phyloP scores from a whole-genome alignment of 2,797 vertebrate species.

The Macropodus opercularis region DNA sequence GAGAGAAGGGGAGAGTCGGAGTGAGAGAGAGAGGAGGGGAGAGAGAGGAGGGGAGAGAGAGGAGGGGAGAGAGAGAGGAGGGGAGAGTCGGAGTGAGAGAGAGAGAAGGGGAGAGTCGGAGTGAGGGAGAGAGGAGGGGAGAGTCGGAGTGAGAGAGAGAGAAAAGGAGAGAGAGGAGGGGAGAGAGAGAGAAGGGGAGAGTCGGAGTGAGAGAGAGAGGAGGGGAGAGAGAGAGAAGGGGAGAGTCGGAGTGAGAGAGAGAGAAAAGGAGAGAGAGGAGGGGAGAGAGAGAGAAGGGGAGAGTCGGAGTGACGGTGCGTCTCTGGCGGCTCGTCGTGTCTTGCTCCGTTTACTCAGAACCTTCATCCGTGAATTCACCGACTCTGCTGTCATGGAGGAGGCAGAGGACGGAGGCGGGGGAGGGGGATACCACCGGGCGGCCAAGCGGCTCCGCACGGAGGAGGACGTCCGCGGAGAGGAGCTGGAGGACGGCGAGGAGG shows the following conservation, averaged over 20 bases:
- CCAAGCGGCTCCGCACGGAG: constrained; percentile 50
- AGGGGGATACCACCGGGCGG: constrained; percentile 32
- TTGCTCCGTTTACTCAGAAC: constrained; percentile 2
- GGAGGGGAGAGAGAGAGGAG: too few species aligned
- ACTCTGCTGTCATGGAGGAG: constrained; percentile 63
- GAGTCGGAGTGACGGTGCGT: too few species aligned
- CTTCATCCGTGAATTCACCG: constrained; percentile 4
- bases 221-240: too few species aligned
- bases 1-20: constrained; percentile 4
- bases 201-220: constrained; percentile 33
- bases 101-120: too few species aligned
- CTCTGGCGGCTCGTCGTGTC: constrained; percentile 3
- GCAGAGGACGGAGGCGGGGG: constrained; percentile 17
- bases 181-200: too few species aligned
- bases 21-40: too few species aligned
- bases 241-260: constrained; percentile 2
- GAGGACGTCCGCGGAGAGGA: constrained; percentile 23
- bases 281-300: not conserved
- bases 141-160: too few species aligned
- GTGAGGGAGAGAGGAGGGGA: too few species aligned
- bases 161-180: too few species aligned
- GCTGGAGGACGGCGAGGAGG: constrained; percentile 46
- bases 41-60: too few species aligned
- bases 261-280: not conserved
- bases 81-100: too few species aligned